A percentile compares a stretch with the other conserved stretches of the same genome.
Evolutionary conservation across 2,888 invertebrate genomes (phyloP).

Genomic region (Limnephilus lunatus): DNA sequence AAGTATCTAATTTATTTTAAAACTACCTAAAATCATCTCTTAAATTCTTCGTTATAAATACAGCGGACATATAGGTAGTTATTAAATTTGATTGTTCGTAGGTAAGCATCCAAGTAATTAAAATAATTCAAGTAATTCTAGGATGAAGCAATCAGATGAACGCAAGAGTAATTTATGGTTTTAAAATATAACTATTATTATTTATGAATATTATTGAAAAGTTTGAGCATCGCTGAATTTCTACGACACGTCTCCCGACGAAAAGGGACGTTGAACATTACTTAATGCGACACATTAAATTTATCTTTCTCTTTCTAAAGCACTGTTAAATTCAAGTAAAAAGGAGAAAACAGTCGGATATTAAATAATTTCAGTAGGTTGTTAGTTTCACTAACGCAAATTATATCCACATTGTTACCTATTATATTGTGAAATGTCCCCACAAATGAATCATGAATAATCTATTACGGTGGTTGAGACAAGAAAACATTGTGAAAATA

Average conservation of each 20-base stretch:
- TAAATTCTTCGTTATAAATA: background rate
- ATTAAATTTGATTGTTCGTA: background rate
- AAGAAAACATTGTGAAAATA: background rate
- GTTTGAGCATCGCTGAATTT: slow-evolving; percentile 24
- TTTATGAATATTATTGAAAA: background rate
- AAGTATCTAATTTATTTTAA: too few relatives aligned
- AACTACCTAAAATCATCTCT: background rate
- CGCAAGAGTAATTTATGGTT: background rate
- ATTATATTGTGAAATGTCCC: background rate
- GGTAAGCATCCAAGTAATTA: background rate
- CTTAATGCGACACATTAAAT: slow-evolving; percentile 39
- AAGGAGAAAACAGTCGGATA: slow-evolving; percentile 12
- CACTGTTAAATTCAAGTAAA: background rate
- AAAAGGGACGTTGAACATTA: slow-evolving; percentile 38
- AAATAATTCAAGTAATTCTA: background rate
- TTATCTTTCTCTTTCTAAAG: slow-evolving; percentile 25
- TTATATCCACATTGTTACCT: background rate
- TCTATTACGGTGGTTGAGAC: background rate
- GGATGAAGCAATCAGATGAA: background rate
- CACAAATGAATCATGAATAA: background rate
- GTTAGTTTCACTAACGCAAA: background rate
- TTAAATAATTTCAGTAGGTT: background rate
- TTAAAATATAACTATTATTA: background rate
- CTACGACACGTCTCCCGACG: slow-evolving; percentile 35
- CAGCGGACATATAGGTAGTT: background rate